A percentile compares a stretch with the other conserved stretches of the same genome.
phyloP scores from a whole-genome alignment of 2,113 vertebrate genomes.

The Dasyurus viverrinus region DNA sequence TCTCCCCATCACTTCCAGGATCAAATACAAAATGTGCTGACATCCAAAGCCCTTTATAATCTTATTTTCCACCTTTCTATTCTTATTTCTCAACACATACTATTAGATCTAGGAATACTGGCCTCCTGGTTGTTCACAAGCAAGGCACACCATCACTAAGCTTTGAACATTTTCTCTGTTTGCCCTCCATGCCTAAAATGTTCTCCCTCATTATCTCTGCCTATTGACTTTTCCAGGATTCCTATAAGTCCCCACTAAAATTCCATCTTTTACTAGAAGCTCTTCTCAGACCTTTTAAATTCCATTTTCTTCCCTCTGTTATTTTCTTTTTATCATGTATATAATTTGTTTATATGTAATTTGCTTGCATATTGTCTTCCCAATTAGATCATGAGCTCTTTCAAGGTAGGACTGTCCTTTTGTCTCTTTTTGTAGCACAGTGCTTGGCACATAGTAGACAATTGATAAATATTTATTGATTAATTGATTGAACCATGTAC shows the following conservation, averaged over 20 bases:
- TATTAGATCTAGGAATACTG: background rate
- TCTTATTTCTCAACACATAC: background rate
- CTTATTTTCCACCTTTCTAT: background rate
- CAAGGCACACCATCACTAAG: background rate
- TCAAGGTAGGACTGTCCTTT: background rate
- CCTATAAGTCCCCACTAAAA: background rate
- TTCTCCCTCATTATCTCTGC: background rate
- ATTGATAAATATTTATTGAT: background rate
- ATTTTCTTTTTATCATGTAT: background rate
- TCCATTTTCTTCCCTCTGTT: background rate
- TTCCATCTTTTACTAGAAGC: background rate
- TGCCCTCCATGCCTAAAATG: background rate
- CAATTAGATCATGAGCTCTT: background rate
- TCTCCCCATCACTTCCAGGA: background rate
- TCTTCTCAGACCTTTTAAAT: background rate
- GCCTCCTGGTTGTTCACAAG: background rate
- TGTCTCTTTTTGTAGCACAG: background rate
- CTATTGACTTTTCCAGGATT: background rate
- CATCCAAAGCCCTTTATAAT: background rate
- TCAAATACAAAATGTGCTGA: background rate
- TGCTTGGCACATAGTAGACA: background rate
- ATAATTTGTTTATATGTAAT: background rate
- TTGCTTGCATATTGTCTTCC: background rate
- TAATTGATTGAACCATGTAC: background rate
- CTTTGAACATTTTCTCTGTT: background rate